phyloP scores from a whole-genome alignment of 2,797 vertebrate species.

The Cercopithecus neglectus region DNA sequence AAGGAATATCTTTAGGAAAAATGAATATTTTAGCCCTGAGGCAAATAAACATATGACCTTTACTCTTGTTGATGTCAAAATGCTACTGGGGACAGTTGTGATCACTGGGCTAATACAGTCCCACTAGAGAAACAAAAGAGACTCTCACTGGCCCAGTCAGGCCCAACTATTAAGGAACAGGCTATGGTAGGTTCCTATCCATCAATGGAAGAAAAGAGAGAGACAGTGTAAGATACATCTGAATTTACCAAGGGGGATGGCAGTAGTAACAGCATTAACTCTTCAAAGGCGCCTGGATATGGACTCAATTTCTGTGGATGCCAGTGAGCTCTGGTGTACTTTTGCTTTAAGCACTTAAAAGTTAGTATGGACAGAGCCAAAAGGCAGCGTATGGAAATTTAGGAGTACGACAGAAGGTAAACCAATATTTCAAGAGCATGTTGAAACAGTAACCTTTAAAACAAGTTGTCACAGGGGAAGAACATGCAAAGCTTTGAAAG shows the following conservation, averaged over 20 bases:
- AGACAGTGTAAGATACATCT: neutral
- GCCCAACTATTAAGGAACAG: neutral
- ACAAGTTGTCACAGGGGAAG: conserved; percentile 43
- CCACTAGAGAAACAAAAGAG: neutral
- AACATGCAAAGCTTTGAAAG: conserved; percentile 29
- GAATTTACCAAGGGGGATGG: conserved; percentile 13
- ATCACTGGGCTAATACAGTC: neutral
- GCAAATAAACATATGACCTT: neutral
- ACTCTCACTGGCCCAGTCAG: neutral
- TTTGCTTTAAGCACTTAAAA: conserved; percentile 47
- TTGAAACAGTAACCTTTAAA: conserved; percentile 54
- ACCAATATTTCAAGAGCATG: conserved; percentile 34
- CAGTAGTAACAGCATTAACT: neutral
- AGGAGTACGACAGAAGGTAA: conserved; percentile 40
- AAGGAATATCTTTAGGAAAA: neutral
- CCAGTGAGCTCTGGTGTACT: conserved; percentile 30
- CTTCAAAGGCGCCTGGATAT: neutral
- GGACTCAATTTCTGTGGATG: conserved; percentile 49
- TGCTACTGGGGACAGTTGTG: conserved; percentile 22
- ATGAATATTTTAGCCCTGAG: neutral
- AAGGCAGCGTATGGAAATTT: conserved; percentile 41
- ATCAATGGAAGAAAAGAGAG: neutral
- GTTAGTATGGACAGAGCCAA: conserved; percentile 41
- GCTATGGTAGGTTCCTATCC: neutral
- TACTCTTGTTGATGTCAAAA: conserved; percentile 41